These are phyloP conservation scores for Lepidotrigona ventralis DNA, from an alignment of 1,140 invertebrate species.

Conservation along the genomic window DNA sequence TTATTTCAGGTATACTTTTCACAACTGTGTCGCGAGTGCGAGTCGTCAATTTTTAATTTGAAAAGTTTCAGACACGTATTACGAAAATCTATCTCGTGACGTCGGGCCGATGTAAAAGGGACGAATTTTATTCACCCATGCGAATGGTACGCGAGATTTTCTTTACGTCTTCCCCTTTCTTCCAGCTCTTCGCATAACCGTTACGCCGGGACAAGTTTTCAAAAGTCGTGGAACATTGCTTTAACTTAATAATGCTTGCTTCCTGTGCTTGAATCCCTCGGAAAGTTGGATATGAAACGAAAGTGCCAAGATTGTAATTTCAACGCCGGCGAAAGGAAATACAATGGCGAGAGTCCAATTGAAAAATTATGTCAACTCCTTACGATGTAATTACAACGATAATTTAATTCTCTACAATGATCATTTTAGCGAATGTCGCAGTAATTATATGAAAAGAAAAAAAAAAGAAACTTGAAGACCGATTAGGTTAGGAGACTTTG, in stretches of 20 bases:
- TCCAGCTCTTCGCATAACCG: not conserved
- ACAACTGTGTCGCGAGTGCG: not conserved
- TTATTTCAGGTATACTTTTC: not conserved
- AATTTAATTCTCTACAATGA: too few relatives aligned
- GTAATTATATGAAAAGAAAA: too few relatives aligned
- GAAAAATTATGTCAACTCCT: not conserved
- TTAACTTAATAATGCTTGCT: slow-evolving; percentile 2
- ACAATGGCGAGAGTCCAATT: not conserved
- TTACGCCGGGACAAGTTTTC: not conserved
- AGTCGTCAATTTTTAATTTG: not conserved
- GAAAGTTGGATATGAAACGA: not conserved
- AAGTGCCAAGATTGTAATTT: slow-evolving; percentile 14
- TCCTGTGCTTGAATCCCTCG: not conserved
- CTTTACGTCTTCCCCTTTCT: not conserved
- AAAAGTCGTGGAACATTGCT: not conserved
- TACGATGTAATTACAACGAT: too few relatives aligned
- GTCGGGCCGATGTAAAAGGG: not conserved
- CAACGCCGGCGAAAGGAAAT: not conserved
- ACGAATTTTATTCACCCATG: not conserved
- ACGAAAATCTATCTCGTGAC: not conserved
- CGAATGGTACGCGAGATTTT: not conserved
- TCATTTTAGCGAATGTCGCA: too few relatives aligned
- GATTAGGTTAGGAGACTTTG: not conserved
- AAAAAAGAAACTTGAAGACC: too few relatives aligned
- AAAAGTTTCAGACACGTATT: not conserved